A percentile compares a stretch with the other conserved stretches of the same genome.
Conservation (phyloP, 2,888 invertebrate species). For the Caenorhabditis macrosperma region DNA sequence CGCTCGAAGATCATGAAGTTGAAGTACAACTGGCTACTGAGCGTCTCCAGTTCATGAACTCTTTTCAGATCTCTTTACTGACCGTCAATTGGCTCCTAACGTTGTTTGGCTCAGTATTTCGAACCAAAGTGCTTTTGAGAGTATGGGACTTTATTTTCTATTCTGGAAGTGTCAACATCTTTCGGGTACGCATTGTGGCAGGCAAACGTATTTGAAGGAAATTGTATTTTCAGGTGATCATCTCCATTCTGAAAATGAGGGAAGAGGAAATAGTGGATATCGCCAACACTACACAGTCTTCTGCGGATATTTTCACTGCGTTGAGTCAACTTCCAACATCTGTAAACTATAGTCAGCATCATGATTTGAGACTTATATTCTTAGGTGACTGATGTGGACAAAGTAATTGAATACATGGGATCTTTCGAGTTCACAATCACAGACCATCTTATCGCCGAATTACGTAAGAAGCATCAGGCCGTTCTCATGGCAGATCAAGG, state of each 20-base stretch:
- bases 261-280: conserved; percentile 89
- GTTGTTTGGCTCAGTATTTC: conserved; percentile 94
- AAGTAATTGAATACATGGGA: conserved; percentile 76
- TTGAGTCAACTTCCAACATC: conserved; percentile 90
- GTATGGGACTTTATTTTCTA: conserved; percentile 98
- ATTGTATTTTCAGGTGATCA: conserved; percentile 66
- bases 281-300: conserved; percentile 85
- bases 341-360: background rate
- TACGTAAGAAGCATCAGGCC: conserved; percentile 83
- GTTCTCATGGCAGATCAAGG: conserved; percentile 98
- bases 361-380: conserved; percentile 6
- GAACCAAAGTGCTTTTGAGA: conserved; percentile 92
- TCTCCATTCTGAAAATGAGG: conserved; percentile 81
- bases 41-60: background rate
- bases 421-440: conserved; percentile 79
- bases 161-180: conserved; percentile 94
- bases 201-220: background rate
- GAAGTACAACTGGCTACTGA: conserved; percentile 36
- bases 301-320: conserved; percentile 97
- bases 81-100: conserved; percentile 98
- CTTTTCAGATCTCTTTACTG: conserved; percentile 87
- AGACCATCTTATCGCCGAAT: conserved; percentile 71
- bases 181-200: conserved; percentile 83
- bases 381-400: conserved; percentile 69
- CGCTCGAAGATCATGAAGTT: conserved; percentile 63